These are phyloP conservation scores for Bicyclus anynana DNA, from an alignment of 1,140 invertebrate genomes.

Conservation along the genomic window DNA sequence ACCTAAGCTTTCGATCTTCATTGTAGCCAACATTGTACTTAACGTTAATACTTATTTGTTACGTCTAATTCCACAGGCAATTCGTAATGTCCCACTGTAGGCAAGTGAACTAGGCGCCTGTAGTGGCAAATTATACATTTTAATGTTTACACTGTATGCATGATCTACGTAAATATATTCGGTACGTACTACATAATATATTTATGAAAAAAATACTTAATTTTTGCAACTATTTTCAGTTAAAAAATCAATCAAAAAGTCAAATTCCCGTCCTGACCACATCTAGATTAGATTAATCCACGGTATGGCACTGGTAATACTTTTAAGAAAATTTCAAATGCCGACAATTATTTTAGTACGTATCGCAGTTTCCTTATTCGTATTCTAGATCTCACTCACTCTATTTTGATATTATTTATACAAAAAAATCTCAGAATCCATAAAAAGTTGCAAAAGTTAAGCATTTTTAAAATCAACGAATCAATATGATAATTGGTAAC, in stretches of 20 bases:
- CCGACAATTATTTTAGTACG: too few relatives aligned
- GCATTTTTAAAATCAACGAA: slow-evolving; percentile 2
- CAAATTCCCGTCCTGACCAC: too few relatives aligned
- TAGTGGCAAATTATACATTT: slow-evolving; percentile 7
- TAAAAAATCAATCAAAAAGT: neutral
- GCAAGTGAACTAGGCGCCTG: slow-evolving; percentile 17
- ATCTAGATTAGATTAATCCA: too few relatives aligned
- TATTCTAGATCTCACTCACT: too few relatives aligned
- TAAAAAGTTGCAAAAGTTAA: neutral
- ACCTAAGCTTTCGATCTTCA: slow-evolving; percentile 28
- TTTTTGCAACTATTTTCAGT: slow-evolving; percentile 14
- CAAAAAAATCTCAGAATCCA: neutral
- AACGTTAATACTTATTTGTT: slow-evolving; percentile 12
- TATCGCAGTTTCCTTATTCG: too few relatives aligned
- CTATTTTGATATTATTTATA: too few relatives aligned
- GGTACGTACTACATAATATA: slow-evolving; percentile 24
- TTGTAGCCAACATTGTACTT: slow-evolving; percentile 19
- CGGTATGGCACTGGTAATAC: too few relatives aligned
- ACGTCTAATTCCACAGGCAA: slow-evolving; percentile 24
- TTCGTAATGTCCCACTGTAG: slow-evolving; percentile 7
- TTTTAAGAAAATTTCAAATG: too few relatives aligned
- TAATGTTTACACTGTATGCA: slow-evolving; percentile 23
- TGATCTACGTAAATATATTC: slow-evolving; percentile 27
- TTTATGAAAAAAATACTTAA: slow-evolving; percentile 9
- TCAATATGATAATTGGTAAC: slow-evolving; percentile 12